A percentile compares a stretch with the other conserved stretches of the same genome.
These are phyloP conservation scores for Rhinoderma darwinii DNA, from an alignment of 2,113 vertebrate species.

Conservation along the genomic window DNA sequence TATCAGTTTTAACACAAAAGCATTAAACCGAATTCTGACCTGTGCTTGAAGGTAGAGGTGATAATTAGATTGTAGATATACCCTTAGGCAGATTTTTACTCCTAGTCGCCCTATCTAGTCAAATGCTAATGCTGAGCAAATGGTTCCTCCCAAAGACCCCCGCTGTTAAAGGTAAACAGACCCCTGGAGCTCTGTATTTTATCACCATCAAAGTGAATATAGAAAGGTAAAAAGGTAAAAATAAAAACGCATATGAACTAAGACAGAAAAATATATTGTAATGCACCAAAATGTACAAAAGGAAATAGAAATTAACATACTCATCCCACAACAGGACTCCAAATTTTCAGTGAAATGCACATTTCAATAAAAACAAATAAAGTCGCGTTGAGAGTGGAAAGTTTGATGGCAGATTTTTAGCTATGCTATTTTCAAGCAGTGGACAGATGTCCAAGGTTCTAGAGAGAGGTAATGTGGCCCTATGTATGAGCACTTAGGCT, in stretches of 20 bases:
- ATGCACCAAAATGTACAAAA: neutral
- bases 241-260: neutral
- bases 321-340: neutral
- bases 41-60: neutral
- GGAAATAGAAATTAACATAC: neutral
- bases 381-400: neutral
- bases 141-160: conserved; percentile 1
- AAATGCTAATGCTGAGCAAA: conserved; percentile 5
- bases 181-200: neutral
- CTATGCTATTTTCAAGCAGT: neutral
- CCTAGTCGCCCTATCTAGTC: neutral
- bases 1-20: conserved; percentile 3
- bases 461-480: no score
- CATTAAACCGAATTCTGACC: neutral
- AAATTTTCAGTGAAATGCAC: neutral
- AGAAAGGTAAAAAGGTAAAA: neutral
- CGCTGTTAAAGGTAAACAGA: neutral
- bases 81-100: neutral
- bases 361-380: neutral
- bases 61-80: conserved; percentile 11
- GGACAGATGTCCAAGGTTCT: neutral
- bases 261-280: neutral
- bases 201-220: conserved; percentile 5
- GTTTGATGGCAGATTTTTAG: neutral
- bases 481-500: neutral